A percentile compares a stretch with the other conserved stretches of the same genome.
Evolutionary conservation across 2,113 vertebrate genomes (phyloP).

Genomic region (Phalacrocorax aristotelis): DNA sequence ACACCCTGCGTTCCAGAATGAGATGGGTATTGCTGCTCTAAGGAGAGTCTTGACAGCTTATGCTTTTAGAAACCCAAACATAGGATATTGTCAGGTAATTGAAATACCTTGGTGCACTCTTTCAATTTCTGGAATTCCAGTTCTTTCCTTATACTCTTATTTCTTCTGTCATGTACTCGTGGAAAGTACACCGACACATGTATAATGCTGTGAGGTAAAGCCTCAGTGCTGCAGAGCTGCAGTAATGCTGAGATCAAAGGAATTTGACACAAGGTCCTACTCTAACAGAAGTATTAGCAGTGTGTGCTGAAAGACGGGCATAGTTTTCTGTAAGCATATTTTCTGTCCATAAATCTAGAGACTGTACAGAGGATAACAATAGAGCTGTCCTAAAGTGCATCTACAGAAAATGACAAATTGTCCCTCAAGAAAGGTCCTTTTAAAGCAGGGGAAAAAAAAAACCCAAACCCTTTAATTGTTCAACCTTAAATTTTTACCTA

Average conservation of each 20-base stretch:
- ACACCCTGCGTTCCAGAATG: conserved; percentile 97
- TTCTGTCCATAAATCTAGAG: neutral
- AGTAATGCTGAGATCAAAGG: neutral
- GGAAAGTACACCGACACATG: neutral
- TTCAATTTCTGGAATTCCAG: neutral
- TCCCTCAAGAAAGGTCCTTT: neutral
- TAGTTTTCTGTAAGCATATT: neutral
- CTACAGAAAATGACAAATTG: neutral
- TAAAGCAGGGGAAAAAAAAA: neutral
- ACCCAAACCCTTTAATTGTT: neutral
- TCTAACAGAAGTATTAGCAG: neutral
- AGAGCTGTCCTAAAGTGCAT: neutral
- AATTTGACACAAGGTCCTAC: neutral
- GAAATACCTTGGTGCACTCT: neutral
- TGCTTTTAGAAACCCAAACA: conserved; percentile 96
- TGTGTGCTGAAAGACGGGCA: neutral
- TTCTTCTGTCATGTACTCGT: neutral
- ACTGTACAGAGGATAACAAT: neutral
- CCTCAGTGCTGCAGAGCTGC: neutral
- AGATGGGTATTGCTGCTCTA: conserved; percentile 96
- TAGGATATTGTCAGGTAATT: conserved; percentile 96
- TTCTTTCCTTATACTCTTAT: neutral
- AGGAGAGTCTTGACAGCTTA: conserved; percentile 95
- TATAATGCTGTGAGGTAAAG: neutral
- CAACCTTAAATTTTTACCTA: neutral